Evolutionary conservation across 1,140 invertebrate genomes (phyloP).

Genomic region (Tachypleus tridentatus): DNA sequence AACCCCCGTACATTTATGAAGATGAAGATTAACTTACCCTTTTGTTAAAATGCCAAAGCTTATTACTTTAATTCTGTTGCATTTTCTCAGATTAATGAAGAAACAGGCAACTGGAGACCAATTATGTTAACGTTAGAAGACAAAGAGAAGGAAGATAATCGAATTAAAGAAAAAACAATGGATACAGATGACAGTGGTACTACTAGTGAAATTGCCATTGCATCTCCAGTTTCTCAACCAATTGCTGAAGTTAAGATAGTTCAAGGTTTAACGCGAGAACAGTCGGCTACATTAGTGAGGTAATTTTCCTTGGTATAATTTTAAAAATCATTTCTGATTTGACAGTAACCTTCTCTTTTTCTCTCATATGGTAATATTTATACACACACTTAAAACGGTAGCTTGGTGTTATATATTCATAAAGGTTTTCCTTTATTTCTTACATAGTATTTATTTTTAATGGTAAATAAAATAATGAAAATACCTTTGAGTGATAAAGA

Average conservation of each 20-base stretch:
- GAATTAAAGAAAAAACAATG: conserved; percentile 22
- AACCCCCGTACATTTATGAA: background rate
- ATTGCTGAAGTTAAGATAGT: background rate
- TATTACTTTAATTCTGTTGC: background rate
- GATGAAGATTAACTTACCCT: background rate
- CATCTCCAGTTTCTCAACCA: background rate
- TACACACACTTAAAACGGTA: too few relatives aligned
- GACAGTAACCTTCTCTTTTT: too few relatives aligned
- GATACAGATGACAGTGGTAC: conserved; percentile 11
- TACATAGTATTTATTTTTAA: too few relatives aligned
- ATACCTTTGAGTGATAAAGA: too few relatives aligned
- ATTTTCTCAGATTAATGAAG: conserved; percentile 47
- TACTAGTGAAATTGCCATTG: background rate
- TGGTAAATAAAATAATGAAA: too few relatives aligned
- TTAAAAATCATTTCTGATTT: too few relatives aligned
- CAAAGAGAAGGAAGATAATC: conserved; percentile 29
- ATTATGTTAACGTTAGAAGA: conserved; percentile 57
- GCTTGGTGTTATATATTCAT: too few relatives aligned
- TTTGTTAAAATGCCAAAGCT: background rate
- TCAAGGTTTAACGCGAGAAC: background rate
- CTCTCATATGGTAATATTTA: too few relatives aligned
- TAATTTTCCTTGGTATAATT: too few relatives aligned
- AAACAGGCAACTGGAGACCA: conserved; percentile 66
- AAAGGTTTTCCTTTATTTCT: too few relatives aligned
- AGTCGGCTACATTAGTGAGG: background rate